Evolutionary conservation across 1,140 invertebrate genomes (phyloP).

Genomic region (Conus ventricosus): DNA sequence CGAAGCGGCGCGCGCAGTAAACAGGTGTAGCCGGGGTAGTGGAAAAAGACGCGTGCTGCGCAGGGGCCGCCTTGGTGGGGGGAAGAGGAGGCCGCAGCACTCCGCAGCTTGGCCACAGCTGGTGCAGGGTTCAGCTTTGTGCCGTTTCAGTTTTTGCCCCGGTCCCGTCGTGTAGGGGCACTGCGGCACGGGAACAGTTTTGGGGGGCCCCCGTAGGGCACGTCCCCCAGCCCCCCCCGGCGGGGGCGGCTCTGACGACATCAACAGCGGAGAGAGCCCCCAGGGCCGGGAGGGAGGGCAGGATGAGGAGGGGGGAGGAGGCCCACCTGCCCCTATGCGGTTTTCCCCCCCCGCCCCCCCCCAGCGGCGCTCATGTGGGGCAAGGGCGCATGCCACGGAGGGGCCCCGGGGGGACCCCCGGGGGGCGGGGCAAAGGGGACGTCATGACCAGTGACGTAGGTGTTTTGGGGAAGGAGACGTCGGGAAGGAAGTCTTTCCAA

Average conservation of each 20-base stretch:
- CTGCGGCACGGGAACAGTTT: conserved; percentile 70
- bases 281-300: too few relatives aligned
- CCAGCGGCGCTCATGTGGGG: background rate
- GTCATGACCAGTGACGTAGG: background rate
- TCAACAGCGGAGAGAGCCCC: background rate
- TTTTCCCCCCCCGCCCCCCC: background rate
- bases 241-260: background rate
- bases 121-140: conserved; percentile 76
- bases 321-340: background rate
- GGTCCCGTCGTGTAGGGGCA: conserved; percentile 75
- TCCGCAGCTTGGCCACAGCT: conserved; percentile 69
- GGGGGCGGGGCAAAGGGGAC: background rate
- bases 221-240: background rate
- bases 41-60: conserved; percentile 73
- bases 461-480: background rate
- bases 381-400: background rate
- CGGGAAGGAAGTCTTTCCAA: background rate
- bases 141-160: conserved; percentile 76
- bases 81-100: conserved; percentile 74
- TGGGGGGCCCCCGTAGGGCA: conserved; percentile 56
- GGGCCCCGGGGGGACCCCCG: background rate
- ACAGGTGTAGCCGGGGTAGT: conserved; percentile 75
- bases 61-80: conserved; percentile 73
- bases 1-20: conserved; percentile 74
- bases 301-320: background rate